These are phyloP conservation scores for Kryptolebias marmoratus DNA, from an alignment of 2,113 vertebrate genomes.

Conservation along the genomic window DNA sequence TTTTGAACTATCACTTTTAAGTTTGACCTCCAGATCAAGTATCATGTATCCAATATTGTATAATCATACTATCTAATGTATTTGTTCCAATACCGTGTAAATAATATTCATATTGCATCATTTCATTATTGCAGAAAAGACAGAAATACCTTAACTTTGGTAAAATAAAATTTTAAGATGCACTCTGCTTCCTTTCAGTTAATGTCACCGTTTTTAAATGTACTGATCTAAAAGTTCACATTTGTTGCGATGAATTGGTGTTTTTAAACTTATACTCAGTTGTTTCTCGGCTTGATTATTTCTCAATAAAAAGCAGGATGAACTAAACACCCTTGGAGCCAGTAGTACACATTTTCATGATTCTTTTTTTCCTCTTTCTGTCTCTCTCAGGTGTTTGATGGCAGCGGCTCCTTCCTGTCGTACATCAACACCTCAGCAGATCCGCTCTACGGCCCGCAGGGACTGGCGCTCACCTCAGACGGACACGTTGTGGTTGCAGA, in stretches of 20 bases:
- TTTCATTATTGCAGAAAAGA: too few relatives aligned
- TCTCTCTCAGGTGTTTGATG: constrained; percentile 91
- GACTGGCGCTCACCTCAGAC: constrained; percentile 93
- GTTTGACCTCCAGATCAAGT: too few relatives aligned
- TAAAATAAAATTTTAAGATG: too few relatives aligned
- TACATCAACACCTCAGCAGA: constrained; percentile 98
- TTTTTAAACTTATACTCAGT: too few relatives aligned
- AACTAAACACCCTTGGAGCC: background rate
- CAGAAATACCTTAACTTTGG: too few relatives aligned
- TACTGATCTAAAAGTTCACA: too few relatives aligned
- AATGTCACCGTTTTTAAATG: too few relatives aligned
- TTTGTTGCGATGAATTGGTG: too few relatives aligned
- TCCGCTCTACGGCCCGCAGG: constrained; percentile 96
- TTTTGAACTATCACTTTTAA: too few relatives aligned
- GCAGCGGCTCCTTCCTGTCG: constrained; percentile 96
- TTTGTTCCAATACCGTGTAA: background rate
- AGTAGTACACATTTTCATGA: background rate
- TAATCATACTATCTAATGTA: background rate
- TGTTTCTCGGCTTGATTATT: too few relatives aligned
- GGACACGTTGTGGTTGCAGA: constrained; percentile 97
- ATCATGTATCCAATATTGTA: background rate
- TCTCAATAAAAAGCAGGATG: background rate
- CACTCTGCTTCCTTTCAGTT: too few relatives aligned
- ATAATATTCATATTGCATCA: too few relatives aligned
- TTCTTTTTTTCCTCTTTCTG: constrained; percentile 64